These are phyloP conservation scores for Spilosoma lubricipeda DNA, from an alignment of 2,888 invertebrate species.

Conservation along the genomic window DNA sequence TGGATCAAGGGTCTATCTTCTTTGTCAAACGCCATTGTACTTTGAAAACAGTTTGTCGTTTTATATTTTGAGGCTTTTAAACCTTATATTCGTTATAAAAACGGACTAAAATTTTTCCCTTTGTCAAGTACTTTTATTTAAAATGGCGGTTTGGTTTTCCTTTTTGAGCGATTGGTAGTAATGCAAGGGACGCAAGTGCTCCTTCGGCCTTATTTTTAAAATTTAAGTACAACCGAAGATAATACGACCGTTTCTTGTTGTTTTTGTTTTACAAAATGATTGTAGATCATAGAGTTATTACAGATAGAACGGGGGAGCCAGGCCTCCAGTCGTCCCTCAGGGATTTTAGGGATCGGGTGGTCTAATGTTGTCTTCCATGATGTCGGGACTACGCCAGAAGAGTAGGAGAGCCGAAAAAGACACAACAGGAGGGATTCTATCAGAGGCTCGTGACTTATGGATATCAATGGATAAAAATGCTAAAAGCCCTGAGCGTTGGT, in stretches of 20 bases:
- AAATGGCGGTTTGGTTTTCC: background rate
- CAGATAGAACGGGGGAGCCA: no score
- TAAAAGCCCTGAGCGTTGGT: no score
- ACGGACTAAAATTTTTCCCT: slow-evolving; percentile 6
- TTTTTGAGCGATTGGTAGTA: background rate
- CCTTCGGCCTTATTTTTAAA: background rate
- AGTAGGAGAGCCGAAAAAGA: no score
- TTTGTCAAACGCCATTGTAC: slow-evolving; percentile 11
- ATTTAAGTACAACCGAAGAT: background rate
- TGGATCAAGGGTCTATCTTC: background rate
- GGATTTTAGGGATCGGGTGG: no score
- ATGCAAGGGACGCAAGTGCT: background rate
- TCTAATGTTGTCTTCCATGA: no score
- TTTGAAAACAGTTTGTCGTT: slow-evolving; percentile 1
- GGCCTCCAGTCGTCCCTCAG: no score
- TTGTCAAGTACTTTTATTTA: slow-evolving; percentile 13
- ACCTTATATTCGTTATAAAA: background rate
- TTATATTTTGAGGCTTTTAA: slow-evolving; percentile 7
- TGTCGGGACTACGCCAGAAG: no score
- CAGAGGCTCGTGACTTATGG: no score
- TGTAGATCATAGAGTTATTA: no score
- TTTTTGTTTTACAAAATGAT: no score
- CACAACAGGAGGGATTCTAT: no score
- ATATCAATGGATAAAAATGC: no score
- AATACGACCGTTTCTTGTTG: background rate